Evolutionary conservation across 2,113 vertebrate species (phyloP).

Genomic region (Cebus imitator): DNA sequence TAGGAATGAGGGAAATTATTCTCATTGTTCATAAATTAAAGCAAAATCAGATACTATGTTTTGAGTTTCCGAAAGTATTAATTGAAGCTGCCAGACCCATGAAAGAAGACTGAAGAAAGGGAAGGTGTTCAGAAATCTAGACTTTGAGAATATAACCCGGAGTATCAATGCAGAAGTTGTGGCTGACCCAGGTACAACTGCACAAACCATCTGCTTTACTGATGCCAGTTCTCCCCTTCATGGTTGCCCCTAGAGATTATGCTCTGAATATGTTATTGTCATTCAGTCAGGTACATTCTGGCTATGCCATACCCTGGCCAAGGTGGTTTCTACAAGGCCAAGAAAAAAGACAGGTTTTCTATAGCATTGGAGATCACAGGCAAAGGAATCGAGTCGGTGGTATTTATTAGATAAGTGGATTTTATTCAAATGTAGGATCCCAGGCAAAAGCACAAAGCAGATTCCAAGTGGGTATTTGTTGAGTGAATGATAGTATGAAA

Average conservation of each 20-base stretch:
- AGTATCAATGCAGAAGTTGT: not conserved
- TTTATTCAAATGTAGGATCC: not conserved
- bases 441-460: not conserved
- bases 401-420: not conserved
- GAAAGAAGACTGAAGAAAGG: not conserved
- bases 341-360: not conserved
- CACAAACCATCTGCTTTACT: not conserved
- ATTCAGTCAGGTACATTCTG: not conserved
- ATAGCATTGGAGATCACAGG: not conserved
- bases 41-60: not conserved
- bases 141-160: not conserved
- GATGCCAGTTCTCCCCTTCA: not conserved
- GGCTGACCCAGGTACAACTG: not conserved
- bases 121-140: not conserved
- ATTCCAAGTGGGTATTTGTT: not conserved
- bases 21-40: not conserved
- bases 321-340: not conserved
- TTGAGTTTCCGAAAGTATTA: not conserved
- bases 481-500: not conserved
- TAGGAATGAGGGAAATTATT: not conserved
- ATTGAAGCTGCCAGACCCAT: not conserved
- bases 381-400: not conserved
- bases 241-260: not conserved
- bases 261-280: not conserved
- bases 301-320: not conserved